phyloP scores from a whole-genome alignment of 2,113 vertebrate genomes.

The Macquaria australasica region DNA sequence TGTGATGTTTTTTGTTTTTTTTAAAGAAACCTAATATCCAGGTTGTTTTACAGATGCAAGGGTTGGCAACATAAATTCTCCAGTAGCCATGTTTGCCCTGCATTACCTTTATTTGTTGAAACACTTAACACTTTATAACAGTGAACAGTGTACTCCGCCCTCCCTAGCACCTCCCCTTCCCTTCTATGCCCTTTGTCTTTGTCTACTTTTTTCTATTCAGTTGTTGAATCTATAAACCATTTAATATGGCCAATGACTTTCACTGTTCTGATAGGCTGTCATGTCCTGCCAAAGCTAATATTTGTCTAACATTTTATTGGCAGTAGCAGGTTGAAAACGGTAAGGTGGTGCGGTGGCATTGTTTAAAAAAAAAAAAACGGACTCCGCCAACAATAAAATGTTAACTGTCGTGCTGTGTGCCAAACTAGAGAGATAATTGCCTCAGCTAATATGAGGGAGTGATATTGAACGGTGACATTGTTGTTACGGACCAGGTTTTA shows the following conservation, averaged over 20 bases:
- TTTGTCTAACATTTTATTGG: conserved; percentile 87
- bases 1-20: neutral
- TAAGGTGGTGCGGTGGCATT: conserved; percentile 35
- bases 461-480: conserved; percentile 54
- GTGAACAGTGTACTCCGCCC: conserved; percentile 16
- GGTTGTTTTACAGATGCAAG: neutral
- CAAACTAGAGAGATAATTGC: conserved; percentile 57
- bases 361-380: conserved; percentile 27
- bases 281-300: conserved; percentile 89
- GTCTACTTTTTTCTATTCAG: conserved; percentile 71
- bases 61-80: conserved; percentile 80
- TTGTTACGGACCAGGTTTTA: conserved; percentile 34
- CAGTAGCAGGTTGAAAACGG: conserved; percentile 75
- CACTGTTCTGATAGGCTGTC: conserved; percentile 82
- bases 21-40: neutral
- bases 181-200: conserved; percentile 45
- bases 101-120: conserved; percentile 89
- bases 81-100: conserved; percentile 31
- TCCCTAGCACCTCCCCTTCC: conserved; percentile 17
- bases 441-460: conserved; percentile 32
- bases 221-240: conserved; percentile 87
- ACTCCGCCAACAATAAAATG: conserved; percentile 55
- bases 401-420: conserved; percentile 45
- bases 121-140: conserved; percentile 86
- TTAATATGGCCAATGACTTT: conserved; percentile 81